Conservation (phyloP, 2,797 vertebrate species). For the Halcyon chelicuti region DNA sequence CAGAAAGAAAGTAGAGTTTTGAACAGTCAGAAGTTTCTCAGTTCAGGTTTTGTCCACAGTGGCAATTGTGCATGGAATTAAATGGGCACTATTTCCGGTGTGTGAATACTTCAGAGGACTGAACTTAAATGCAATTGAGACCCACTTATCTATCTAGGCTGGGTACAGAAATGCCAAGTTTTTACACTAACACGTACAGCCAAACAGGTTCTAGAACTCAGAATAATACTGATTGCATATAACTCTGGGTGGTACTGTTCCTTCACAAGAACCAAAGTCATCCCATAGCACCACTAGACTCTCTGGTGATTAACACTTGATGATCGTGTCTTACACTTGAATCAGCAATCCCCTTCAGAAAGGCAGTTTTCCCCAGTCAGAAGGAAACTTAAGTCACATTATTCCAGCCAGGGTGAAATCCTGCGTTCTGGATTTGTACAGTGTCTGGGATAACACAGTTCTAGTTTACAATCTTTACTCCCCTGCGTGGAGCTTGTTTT, state of each 20-base stretch:
- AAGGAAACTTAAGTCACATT: neutral
- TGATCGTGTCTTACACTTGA: neutral
- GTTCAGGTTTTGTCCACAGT: neutral
- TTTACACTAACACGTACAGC: neutral
- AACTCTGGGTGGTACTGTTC: neutral
- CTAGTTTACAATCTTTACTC: neutral
- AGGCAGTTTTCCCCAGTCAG: neutral
- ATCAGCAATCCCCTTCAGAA: neutral
- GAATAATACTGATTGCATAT: neutral
- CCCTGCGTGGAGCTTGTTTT: neutral
- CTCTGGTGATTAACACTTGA: neutral
- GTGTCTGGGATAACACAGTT: neutral
- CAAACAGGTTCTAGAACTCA: neutral
- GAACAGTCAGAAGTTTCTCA: neutral
- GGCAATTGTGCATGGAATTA: neutral
- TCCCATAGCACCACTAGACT: accelerated
- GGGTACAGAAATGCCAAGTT: neutral
- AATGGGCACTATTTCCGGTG: accelerated
- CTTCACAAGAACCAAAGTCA: neutral
- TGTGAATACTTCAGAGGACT: neutral
- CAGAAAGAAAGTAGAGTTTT: neutral
- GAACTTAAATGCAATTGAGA: neutral
- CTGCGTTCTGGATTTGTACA: neutral
- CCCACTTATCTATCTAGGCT: neutral
- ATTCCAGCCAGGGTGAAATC: neutral